Conservation (phyloP, 2,797 vertebrate genomes). For the Tokudaia muenninki region DNA sequence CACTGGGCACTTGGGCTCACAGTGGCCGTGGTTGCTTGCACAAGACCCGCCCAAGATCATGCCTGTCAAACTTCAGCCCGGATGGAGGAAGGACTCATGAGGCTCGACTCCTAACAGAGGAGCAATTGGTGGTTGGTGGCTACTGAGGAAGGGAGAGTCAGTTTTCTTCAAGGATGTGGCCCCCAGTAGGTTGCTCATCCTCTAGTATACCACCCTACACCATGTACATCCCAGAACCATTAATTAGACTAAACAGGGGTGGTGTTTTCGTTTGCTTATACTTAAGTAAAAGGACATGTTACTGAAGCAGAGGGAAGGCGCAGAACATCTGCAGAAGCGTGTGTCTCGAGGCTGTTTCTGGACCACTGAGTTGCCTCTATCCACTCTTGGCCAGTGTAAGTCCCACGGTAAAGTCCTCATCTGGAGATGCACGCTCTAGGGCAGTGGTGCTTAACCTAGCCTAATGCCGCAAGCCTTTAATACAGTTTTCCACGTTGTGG, state of each 20-base stretch:
- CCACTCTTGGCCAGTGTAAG: neutral
- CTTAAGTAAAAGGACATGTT: neutral
- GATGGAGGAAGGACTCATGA: neutral
- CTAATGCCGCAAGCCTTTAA: neutral
- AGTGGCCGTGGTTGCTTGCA: neutral
- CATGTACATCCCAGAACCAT: neutral
- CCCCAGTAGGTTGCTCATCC: neutral
- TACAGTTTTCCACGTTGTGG: neutral
- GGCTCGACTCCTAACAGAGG: no score
- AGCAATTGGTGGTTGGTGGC: neutral
- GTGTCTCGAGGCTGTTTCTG: neutral
- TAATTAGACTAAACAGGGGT: neutral
- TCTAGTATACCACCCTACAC: neutral
- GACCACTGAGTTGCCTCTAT: accelerated
- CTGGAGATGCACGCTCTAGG: neutral
- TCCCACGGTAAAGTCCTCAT: neutral
- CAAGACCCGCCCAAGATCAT: neutral
- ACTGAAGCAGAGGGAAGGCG: neutral
- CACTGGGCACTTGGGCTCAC: neutral
- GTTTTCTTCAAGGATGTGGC: neutral
- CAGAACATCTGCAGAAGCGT: neutral
- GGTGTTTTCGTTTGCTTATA: neutral
- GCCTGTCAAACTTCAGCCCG: neutral
- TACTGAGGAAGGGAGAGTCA: neutral
- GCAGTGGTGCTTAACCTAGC: neutral